A percentile compares a stretch with the other conserved stretches of the same genome.
phyloP scores from a whole-genome alignment of 2,113 vertebrate genomes.

The Eolophus roseicapilla region DNA sequence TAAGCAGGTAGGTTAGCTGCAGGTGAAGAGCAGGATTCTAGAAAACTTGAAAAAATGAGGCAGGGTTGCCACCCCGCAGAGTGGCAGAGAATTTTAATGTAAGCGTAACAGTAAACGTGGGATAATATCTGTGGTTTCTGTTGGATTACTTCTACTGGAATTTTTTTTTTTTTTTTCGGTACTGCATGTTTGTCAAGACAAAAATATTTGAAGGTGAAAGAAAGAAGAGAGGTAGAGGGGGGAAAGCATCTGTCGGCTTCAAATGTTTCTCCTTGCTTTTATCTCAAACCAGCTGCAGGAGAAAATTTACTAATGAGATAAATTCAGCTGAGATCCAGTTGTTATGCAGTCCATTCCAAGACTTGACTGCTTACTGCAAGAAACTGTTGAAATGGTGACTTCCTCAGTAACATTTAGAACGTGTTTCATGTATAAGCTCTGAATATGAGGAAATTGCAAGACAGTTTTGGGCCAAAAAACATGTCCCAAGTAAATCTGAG shows the following conservation, averaged over 20 bases:
- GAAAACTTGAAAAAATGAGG: neutral
- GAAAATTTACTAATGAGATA: neutral
- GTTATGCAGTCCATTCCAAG: neutral
- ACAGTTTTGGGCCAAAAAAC: neutral
- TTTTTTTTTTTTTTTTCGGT: neutral
- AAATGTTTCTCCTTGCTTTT: neutral
- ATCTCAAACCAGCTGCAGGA: neutral
- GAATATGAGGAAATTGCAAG: neutral
- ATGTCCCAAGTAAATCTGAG: neutral
- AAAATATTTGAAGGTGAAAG: neutral
- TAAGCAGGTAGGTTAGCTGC: neutral
- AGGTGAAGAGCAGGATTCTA: neutral
- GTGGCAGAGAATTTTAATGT: neutral
- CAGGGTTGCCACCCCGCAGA: neutral
- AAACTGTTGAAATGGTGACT: neutral
- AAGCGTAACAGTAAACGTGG: neutral
- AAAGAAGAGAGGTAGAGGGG: fast-evolving
- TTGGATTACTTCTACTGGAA: neutral
- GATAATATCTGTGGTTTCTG: neutral
- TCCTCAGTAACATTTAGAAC: neutral
- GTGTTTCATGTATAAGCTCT: neutral
- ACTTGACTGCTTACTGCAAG: neutral
- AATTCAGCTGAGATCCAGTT: neutral
- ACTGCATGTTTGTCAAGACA: neutral
- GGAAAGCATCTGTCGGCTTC: neutral